Percentiles rank a stretch among this genome's conserved stretches.
phyloP scores from a whole-genome alignment of 2,888 invertebrate genomes.

The Eumerus sabulonum region DNA sequence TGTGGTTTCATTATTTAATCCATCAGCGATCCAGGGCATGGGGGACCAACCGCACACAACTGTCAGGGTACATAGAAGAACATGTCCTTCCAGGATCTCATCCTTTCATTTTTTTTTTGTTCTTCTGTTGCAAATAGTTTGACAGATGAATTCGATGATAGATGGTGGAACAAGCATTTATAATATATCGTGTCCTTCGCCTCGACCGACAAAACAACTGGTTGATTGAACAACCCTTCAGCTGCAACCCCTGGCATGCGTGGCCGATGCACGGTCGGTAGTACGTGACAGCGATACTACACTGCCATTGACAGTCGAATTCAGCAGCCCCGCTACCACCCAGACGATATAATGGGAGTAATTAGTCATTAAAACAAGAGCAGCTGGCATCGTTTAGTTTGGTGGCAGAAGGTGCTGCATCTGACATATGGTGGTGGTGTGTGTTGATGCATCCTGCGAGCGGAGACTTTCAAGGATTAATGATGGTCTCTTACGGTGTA shows the following conservation, averaged over 20 bases:
- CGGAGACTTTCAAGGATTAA: conserved; percentile 52
- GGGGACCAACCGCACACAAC: conserved; percentile 36
- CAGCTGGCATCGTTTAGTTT: conserved; percentile 55
- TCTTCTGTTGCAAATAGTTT: conserved; percentile 48
- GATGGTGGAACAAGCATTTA: conserved; percentile 13
- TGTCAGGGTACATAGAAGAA: conserved; percentile 32
- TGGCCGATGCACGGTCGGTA: conserved; percentile 21
- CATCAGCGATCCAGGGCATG: conserved; percentile 13
- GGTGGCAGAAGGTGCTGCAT: conserved; percentile 35
- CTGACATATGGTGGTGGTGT: conserved; percentile 51
- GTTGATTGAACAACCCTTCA: conserved; percentile 39
- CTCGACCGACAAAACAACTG: not conserved
- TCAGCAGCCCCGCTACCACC: conserved; percentile 38
- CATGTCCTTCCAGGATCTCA: not conserved
- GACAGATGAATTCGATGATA: conserved; percentile 56
- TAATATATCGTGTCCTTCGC: conserved; percentile 21
- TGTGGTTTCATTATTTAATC: conserved; percentile 58
- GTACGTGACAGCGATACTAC: conserved; percentile 27
- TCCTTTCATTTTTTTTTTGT: conserved; percentile 8
- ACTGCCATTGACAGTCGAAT: conserved; percentile 58
- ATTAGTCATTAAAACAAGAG: conserved; percentile 66
- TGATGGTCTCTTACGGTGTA: conserved; percentile 45
- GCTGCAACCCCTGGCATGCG: not conserved
- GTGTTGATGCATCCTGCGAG: conserved; percentile 25
- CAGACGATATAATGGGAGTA: conserved; percentile 58